Evolutionary conservation across 1,140 invertebrate species (phyloP), one percentile per base, ranked within the genome.

Genomic region (Drosophila sechellia): DNA sequence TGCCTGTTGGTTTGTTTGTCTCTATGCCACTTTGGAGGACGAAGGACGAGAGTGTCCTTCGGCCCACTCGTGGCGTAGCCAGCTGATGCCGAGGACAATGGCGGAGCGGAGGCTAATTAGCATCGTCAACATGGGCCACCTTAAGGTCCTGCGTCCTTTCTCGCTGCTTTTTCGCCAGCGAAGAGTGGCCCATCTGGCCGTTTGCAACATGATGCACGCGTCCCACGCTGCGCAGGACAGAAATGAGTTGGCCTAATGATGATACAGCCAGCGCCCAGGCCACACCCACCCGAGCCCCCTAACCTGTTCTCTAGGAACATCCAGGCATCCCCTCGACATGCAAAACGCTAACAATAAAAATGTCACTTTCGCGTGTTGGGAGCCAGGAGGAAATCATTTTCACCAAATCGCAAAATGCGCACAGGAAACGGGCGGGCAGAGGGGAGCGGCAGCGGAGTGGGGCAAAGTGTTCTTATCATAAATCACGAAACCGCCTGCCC

Each of bases 331-430:
- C 10, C 37, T 2, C 54, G 10, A 39, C 74, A 79, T 66, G 75
- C 65, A 60, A 83, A 71, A 71, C 52, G 59, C 59, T 56, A 65
- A 78, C 78, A 87, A 75, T 86, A 81, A 76, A 87, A 87, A 81
- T 86, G 81, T 81, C 78, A 87, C 56, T 81, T 81, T 78, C 71
- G 81, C 81, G 78, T 81, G 83, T 54, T 77, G 73, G 27, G 40
- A 17, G 48, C 15, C 35, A 43, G 42, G 57, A 45, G 37, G 57
- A 50, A 37, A 70, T 17, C 48, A 22, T 69, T 68, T 66, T 50
- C 17, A 66, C 42, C 50, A 70, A 70, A 70, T 70, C 63, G 55
- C 45, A 52, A 31, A 46, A 59, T 53, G 58, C 25, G 54, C 78
- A 59, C 52, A 64, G 27, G 45, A 60, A 46, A 35, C 27, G 37